Evolutionary conservation across 2,797 vertebrate species (phyloP).

Genomic region (Brachymystax lenok): DNA sequence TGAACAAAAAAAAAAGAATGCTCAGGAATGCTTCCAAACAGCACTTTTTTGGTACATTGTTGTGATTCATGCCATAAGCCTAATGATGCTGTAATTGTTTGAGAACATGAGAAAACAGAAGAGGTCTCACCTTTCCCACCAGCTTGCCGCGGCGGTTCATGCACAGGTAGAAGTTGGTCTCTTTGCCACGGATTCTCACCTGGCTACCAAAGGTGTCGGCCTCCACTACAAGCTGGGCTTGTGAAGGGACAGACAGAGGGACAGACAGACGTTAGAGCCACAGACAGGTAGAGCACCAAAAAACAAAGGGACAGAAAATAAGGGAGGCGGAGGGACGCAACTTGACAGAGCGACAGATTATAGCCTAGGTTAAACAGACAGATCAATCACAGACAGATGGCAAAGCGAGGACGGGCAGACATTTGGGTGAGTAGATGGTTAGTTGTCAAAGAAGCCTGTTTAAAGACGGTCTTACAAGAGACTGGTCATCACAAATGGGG

Average conservation of each 20-base stretch:
- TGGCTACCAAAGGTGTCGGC: slow-evolving; percentile 86
- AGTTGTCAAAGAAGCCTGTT: slow-evolving; percentile 62
- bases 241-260: slow-evolving; percentile 81
- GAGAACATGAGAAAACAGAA: slow-evolving; percentile 1
- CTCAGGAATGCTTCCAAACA: too few relatives aligned
- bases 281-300: not conserved
- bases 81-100: not conserved
- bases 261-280: slow-evolving; percentile 76
- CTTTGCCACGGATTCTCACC: slow-evolving; percentile 84
- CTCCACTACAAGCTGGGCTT: slow-evolving; percentile 88
- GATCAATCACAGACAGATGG: slow-evolving; percentile 65
- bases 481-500: slow-evolving; percentile 61
- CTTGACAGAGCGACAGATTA: not conserved
- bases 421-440: slow-evolving; percentile 68
- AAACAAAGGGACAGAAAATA: slow-evolving; percentile 24
- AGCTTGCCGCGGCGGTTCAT: slow-evolving; percentile 84
- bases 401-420: slow-evolving; percentile 66
- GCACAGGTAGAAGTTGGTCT: slow-evolving; percentile 84
- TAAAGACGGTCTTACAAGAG: slow-evolving; percentile 62
- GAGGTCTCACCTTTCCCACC: slow-evolving; percentile 80
- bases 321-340: too few relatives aligned
- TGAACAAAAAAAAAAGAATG: not conserved
- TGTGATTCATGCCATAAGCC: not conserved
- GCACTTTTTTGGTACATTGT: too few relatives aligned
- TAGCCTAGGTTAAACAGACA: slow-evolving; percentile 44